Conservation (phyloP, 2,888 invertebrate species). For the Abrostola triplasia region DNA sequence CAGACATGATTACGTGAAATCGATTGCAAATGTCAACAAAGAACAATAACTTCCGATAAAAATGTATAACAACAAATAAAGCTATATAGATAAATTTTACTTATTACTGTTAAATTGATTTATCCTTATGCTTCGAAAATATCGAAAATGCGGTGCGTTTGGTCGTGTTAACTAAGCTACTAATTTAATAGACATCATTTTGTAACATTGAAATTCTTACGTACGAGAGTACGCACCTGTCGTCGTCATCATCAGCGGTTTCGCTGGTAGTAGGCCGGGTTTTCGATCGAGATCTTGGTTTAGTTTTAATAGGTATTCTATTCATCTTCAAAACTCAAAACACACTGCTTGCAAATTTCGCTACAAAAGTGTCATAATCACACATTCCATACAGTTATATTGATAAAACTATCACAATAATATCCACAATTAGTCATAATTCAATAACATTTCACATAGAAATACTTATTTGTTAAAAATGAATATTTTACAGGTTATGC, state of each 20-base stretch:
- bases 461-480: constrained; percentile 14
- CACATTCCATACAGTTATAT: constrained; percentile 29
- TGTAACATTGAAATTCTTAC: constrained; percentile 12
- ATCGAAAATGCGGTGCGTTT: too few species aligned
- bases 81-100: background rate
- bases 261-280: constrained; percentile 72
- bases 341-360: constrained; percentile 48
- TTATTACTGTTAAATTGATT: too few species aligned
- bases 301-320: constrained; percentile 42
- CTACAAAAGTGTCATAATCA: constrained; percentile 49
- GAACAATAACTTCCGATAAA: background rate
- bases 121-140: too few species aligned
- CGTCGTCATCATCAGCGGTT: constrained; percentile 73
- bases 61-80: background rate
- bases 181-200: background rate
- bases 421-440: constrained; percentile 17
- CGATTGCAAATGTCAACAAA: constrained; percentile 5
- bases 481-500: constrained; percentile 32
- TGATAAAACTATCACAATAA: constrained; percentile 15
- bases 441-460: constrained; percentile 12
- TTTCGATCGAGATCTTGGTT: constrained; percentile 60
- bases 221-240: constrained; percentile 68
- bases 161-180: too few species aligned
- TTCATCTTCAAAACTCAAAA: constrained; percentile 77
- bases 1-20: constrained; percentile 1